Base-by-base conservation (phyloP, 1,140 invertebrate genomes). In the Lutraria rhynchaena region DNA sequence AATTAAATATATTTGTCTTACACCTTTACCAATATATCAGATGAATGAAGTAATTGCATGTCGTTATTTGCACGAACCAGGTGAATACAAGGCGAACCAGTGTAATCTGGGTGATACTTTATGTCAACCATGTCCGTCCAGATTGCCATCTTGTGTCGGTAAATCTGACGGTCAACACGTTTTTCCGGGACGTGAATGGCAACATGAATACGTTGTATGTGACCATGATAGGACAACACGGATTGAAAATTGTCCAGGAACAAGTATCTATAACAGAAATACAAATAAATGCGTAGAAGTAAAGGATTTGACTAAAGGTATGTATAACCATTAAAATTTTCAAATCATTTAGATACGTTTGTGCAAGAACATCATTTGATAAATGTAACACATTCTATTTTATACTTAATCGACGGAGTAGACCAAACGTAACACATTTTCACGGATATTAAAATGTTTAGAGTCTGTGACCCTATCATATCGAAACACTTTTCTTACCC, bases 11-110 rank as follows among this genome's bases (percentile, higher is more conserved):
- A n/a, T n/a, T n/a, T n/a, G n/a, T n/a, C n/a, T n/a, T n/a, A n/a
- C n/a, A n/a, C n/a, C n/a, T n/a, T n/a, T n/a, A n/a, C n/a, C n/a
- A n/a, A n/a, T n/a, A n/a, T n/a, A n/a, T n/a, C n/a, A n/a, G n/a
- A n/a, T n/a, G n/a, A n/a, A n/a, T n/a, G n/a, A n/a, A n/a, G n/a
- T n/a, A n/a, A n/a, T n/a, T n/a, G n/a, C n/a, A n/a, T n/a, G n/a
- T n/a, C n/a, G n/a, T n/a, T n/a, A n/a, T n/a, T n/a, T n/a, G n/a
- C n/a, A n/a, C n/a, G n/a, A 5, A 41, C 17, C 49, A 89, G 88
- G 88, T 77, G 87, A 87, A 60, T 89, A 89, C 74, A 57, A 71
- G 46, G 61, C 78, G n/a, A 80, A 86, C 46, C 67, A 77, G 51
- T 89, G 88, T 61, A 44, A 27, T n/a, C 49, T 51, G 2, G 29